A percentile compares a stretch with the other conserved stretches of the same genome.
These are phyloP conservation scores for Brotula barbata DNA, from an alignment of 2,797 vertebrate genomes.

Conservation along the genomic window DNA sequence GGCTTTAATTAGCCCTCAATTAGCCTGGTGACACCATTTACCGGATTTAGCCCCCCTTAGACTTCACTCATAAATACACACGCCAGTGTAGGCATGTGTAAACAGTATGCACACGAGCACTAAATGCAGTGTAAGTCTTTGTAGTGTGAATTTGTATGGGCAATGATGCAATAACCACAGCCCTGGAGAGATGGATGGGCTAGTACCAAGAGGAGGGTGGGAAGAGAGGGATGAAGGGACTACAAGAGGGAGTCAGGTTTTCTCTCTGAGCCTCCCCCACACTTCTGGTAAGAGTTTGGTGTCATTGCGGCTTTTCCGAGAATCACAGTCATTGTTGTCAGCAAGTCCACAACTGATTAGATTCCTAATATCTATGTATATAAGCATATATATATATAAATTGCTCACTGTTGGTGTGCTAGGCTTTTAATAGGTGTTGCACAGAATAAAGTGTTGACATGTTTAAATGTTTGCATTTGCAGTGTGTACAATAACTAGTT, in stretches of 20 bases:
- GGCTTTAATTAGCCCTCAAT: conserved; percentile 78
- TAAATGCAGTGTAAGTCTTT: conserved; percentile 31
- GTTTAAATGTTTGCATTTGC: too few relatives aligned
- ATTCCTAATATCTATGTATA: conserved; percentile 19
- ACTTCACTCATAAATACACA: conserved; percentile 64
- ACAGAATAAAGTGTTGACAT: too few relatives aligned
- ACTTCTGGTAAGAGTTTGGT: conserved; percentile 75
- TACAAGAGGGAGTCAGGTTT: conserved; percentile 41
- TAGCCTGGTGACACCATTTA: conserved; percentile 81
- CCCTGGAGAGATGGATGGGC: conserved; percentile 47
- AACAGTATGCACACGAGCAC: conserved; percentile 40
- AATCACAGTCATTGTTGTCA: conserved; percentile 48
- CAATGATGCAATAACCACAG: conserved; percentile 72
- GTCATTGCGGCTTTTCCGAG: conserved; percentile 67
- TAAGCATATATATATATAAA: conserved; percentile 1
- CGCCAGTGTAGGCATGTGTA: conserved; percentile 31
- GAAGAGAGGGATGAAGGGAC: conserved; percentile 30
- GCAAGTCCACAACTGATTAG: conserved; percentile 45
- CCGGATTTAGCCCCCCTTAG: conserved; percentile 61
- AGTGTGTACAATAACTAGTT: too few relatives aligned
- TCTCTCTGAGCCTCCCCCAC: conserved; percentile 36
- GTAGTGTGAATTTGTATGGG: conserved; percentile 32
- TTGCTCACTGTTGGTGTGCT: too few relatives aligned
- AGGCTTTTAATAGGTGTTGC: too few relatives aligned
- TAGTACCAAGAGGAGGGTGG: conserved; percentile 34